Evolutionary conservation across 2,888 invertebrate species (phyloP), one percentile per base, ranked within the genome.

Genomic region (Melipona beecheii): DNA sequence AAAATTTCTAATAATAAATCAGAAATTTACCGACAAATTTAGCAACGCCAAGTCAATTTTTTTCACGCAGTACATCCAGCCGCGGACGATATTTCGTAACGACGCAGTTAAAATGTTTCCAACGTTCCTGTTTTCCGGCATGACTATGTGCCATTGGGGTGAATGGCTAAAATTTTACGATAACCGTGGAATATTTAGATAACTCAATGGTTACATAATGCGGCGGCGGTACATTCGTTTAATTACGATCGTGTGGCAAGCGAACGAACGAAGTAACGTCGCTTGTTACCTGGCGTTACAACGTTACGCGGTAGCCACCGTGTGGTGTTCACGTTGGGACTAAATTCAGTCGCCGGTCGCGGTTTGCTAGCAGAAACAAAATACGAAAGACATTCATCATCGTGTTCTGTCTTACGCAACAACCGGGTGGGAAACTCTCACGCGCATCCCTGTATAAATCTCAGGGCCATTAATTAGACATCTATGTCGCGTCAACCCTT

Each of bases 401-500:
- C 85, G 75, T 65, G 81, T 43, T 9, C 87, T 89, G 92, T 91
- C 91, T 92, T 91, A 89, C 91, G 93, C 93, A 92, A 92, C 92
- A 91, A 91, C 36, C 43, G 9, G 91, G 91, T 90, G 86, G 86
- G 86, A 91, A 83, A 87, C 84, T 81, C 92, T 93, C 92, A 91
- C 88, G 92, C 90, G 92, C 93, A 93, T 91, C 91, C 91, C 91
- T 89, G 91, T 93, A 92, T 93, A 93, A 93, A 93, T 94, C 92
- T 92, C 88, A 80, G 86, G 90, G 91, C 91, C 93, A 94, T 94
- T 94, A 94, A 94, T 94, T 94, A 93, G 91, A 90, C 92, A 93
- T 94, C 93, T 91, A 91, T 91, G 93, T 91, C 90, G 91, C 92
- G 91, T 92, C 91, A 90, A 91, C 89, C 91, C 93, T 93, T 93